Base-by-base conservation (phyloP, 2,113 vertebrate genomes). In the Furnarius figulus region DNA sequence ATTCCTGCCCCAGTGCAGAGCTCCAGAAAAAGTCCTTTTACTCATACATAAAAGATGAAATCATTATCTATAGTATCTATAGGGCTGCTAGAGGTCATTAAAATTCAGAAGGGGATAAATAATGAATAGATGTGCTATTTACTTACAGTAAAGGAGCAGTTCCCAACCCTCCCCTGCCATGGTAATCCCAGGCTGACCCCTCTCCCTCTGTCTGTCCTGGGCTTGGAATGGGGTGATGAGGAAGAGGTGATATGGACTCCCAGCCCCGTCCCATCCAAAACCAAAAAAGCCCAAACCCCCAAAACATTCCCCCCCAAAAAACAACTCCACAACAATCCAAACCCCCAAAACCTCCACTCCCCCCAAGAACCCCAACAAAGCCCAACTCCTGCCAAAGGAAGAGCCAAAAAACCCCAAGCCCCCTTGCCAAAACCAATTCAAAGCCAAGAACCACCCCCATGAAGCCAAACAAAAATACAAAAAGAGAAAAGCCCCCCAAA, bases 31-130 rank as follows among this genome's bases (percentile, higher is more conserved):
- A 65, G 33, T 16, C 16, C n/a, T 35, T 52, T 35, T 74, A 6
- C 81, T 89, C 73, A 42, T 70, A 42, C 42, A 78, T 66, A 62
- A 77, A 75, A 92, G 27, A 77, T 33, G 8, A 1, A 22, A 39
- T 53, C 42, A 8, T 56, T 62, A 42, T 10, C 56, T 52, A 44
- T 27, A 59, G 87, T 70, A 74, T 81, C 42, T 2, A 52, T n/a
- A 68, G 82, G 71, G 68, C 59, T 56, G 67, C 58, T 83, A 3
- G 14, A 28, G 65, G 13, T 14, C 49, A 76, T 73, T 68, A 49
- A 31, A 72, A 79, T 35, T 8, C 49, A 62, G 35, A 9, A 90
- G 80, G 22, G 53, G 89, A 92, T 92, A 47, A 97, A 92, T 90
- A 84, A 90, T 56, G 52, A 73, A 92, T 23, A 71, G 80, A 49